Conservation (phyloP, 2,888 invertebrate species). For the Aleiodes testaceus region DNA sequence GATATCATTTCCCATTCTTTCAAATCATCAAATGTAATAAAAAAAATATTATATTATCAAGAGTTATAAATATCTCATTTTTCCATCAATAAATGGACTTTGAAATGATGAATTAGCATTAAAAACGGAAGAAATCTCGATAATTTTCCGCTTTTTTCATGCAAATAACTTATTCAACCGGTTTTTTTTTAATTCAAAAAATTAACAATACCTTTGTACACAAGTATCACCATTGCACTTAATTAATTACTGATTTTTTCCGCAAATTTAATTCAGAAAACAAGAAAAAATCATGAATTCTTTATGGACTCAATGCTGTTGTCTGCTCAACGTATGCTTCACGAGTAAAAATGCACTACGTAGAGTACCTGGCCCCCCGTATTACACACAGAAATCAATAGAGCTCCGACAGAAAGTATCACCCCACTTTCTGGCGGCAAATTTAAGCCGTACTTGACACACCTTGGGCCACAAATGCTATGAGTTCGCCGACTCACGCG, state of each 20-base stretch:
- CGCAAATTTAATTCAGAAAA: conserved; percentile 55
- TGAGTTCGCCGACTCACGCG: conserved; percentile 15
- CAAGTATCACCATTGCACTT: conserved; percentile 62
- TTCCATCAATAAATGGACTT: no score
- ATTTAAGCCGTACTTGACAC: conserved; percentile 46
- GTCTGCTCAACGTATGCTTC: conserved; percentile 59
- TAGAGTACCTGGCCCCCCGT: conserved; percentile 20
- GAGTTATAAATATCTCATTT: no score
- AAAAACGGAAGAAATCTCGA: no score
- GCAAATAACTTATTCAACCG: no score
- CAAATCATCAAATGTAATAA: no score
- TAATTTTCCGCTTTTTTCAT: no score
- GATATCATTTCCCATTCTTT: no score
- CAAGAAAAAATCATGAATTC: neutral
- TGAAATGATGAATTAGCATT: no score
- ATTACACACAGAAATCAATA: conserved; percentile 52
- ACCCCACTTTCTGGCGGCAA: conserved; percentile 57
- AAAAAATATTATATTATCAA: no score
- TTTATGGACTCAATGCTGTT: conserved; percentile 47
- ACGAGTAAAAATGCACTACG: conserved; percentile 38
- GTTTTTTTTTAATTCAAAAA: no score
- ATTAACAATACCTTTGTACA: conserved; percentile 61
- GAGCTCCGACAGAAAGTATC: conserved; percentile 47
- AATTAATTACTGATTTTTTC: conserved; percentile 47
- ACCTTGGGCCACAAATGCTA: conserved; percentile 18